Conservation (phyloP, 2,113 vertebrate genomes). For the Thunnus maccoyii region DNA sequence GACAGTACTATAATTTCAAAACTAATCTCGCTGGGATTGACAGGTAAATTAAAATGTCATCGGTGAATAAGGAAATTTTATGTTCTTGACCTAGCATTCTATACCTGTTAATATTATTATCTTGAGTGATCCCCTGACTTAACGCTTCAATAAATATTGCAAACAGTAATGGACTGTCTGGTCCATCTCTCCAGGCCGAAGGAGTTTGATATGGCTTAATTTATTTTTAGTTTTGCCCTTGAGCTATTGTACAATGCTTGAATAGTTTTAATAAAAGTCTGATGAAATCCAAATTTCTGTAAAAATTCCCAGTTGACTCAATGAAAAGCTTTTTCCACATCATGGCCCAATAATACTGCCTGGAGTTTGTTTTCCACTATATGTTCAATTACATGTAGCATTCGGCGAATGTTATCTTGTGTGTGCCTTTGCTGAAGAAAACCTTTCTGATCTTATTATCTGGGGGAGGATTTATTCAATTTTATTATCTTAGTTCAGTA, state of each 20-base stretch:
- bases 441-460: conserved; percentile 7
- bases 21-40: neutral
- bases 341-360: neutral
- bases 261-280: neutral
- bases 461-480: neutral
- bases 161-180: neutral
- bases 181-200: neutral
- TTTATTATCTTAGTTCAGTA: neutral
- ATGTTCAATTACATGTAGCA: neutral
- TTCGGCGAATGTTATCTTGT: conserved; percentile 1
- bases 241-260: neutral
- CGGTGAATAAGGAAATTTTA: neutral
- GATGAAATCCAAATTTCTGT: neutral
- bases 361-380: neutral
- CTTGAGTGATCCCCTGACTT: conserved; percentile 1
- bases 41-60: neutral
- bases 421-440: conserved; percentile 8
- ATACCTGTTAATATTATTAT: neutral
- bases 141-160: neutral
- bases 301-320: neutral
- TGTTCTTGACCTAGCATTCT: neutral
- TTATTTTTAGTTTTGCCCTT: conserved; percentile 7
- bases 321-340: neutral
- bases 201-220: neutral
- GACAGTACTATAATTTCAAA: neutral